Conservation (phyloP, 2,888 invertebrate species). For the Platycheirus rosarum region DNA sequence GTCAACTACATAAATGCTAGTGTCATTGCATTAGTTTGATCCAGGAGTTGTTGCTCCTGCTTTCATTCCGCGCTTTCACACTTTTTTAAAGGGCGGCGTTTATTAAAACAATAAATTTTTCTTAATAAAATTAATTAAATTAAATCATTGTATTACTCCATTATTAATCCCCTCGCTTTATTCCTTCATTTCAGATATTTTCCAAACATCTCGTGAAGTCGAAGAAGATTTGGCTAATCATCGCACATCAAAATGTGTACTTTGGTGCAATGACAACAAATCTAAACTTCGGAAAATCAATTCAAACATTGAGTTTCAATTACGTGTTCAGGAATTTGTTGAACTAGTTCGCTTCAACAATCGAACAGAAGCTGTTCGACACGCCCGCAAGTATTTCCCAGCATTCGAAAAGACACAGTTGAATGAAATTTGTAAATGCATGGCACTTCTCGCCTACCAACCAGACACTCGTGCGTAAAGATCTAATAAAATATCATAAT, state of each 20-base stretch:
- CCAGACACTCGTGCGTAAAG: constrained; percentile 86
- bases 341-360: constrained; percentile 94
- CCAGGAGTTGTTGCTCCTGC: too few species aligned
- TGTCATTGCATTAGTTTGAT: too few species aligned
- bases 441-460: constrained; percentile 98
- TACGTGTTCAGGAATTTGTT: constrained; percentile 93
- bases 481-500: background rate
- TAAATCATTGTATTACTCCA: too few species aligned
- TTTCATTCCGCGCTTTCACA: too few species aligned
- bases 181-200: constrained; percentile 86
- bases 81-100: too few species aligned
- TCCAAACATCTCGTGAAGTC: constrained; percentile 91
- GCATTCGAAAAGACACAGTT: constrained; percentile 93
- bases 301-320: constrained; percentile 97
- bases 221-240: constrained; percentile 92
- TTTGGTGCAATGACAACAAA: constrained; percentile 98
- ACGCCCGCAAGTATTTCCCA: constrained; percentile 96
- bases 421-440: constrained; percentile 94
- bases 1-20: too few species aligned
- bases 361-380: constrained; percentile 95
- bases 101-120: too few species aligned
- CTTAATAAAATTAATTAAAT: too few species aligned
- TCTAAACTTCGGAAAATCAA: constrained; percentile 96
- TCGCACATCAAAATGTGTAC: constrained; percentile 93
- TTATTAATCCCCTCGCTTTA: too few species aligned